These are phyloP conservation scores for Masnerella sp. DNA, from an alignment of 2,888 invertebrate species.

Conservation along the genomic window DNA sequence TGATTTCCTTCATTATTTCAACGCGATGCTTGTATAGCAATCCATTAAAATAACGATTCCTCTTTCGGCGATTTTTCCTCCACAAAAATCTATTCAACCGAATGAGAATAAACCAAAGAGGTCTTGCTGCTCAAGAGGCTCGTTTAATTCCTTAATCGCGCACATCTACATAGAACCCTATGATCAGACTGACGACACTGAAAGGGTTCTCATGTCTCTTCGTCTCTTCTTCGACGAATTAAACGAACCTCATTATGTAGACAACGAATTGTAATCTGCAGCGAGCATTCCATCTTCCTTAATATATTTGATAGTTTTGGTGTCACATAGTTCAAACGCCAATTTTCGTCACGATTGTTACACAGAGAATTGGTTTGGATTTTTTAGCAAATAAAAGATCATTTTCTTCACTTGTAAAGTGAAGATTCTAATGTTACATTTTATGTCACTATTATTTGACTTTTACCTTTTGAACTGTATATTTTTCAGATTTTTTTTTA, in stretches of 20 bases:
- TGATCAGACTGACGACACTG: slow-evolving; percentile 62
- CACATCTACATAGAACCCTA: slow-evolving; percentile 69
- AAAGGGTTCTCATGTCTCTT: slow-evolving; percentile 69
- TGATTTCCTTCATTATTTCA: slow-evolving; percentile 41
- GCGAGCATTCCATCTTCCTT: slow-evolving; percentile 19
- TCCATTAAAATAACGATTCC: slow-evolving; percentile 38
- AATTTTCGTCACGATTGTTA: background rate
- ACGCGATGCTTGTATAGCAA: slow-evolving; percentile 6
- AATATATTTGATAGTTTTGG: slow-evolving; percentile 40
- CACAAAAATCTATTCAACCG: slow-evolving; percentile 67
- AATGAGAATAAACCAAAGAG: slow-evolving; percentile 65
- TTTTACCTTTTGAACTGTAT: no score
- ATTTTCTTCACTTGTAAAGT: no score
- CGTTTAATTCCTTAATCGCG: slow-evolving; percentile 68
- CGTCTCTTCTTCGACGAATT: slow-evolving; percentile 64
- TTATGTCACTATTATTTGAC: no score
- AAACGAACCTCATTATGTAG: slow-evolving; percentile 68
- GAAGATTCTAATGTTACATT: no score
- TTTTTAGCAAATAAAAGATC: no score
- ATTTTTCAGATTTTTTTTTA: no score
- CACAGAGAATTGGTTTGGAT: no score
- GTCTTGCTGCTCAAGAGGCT: slow-evolving; percentile 60
- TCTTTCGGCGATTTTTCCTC: slow-evolving; percentile 62
- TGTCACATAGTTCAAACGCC: slow-evolving; percentile 22
- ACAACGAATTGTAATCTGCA: slow-evolving; percentile 53